Evolutionary conservation across 2,888 invertebrate species (phyloP).

Genomic region (Amblyjoppa proteus): DNA sequence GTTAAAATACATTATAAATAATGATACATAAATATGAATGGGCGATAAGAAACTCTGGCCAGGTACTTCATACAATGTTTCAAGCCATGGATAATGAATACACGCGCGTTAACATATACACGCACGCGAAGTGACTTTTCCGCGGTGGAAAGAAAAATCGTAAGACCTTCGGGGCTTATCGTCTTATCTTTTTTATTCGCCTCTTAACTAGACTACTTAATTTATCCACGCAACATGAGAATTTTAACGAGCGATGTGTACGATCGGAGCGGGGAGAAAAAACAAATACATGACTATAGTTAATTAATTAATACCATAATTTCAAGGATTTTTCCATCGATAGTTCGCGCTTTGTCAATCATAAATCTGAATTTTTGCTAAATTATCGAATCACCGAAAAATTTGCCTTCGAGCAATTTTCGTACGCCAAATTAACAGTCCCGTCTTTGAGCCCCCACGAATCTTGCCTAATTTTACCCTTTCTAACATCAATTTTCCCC

Average conservation of each 20-base stretch:
- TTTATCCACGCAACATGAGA: neutral
- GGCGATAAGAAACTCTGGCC: conserved; percentile 2
- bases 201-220: neutral
- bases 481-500: too few species aligned
- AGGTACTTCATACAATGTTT: conserved; percentile 13
- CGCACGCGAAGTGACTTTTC: conserved; percentile 15
- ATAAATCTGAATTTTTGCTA: too few species aligned
- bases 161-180: neutral
- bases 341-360: too few species aligned
- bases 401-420: too few species aligned
- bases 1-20: conserved; percentile 18
- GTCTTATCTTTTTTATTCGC: neutral
- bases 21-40: conserved; percentile 50
- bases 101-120: conserved; percentile 1
- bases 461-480: too few species aligned
- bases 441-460: too few species aligned
- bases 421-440: too few species aligned
- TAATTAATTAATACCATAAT: too few species aligned
- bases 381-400: too few species aligned
- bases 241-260: neutral
- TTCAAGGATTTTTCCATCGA: too few species aligned
- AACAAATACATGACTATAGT: too few species aligned
- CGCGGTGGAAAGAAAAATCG: conserved; percentile 13
- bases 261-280: neutral
- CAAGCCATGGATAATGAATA: conserved; percentile 4